Conservation (phyloP, 2,113 vertebrate genomes). For the Cathartes aura region DNA sequence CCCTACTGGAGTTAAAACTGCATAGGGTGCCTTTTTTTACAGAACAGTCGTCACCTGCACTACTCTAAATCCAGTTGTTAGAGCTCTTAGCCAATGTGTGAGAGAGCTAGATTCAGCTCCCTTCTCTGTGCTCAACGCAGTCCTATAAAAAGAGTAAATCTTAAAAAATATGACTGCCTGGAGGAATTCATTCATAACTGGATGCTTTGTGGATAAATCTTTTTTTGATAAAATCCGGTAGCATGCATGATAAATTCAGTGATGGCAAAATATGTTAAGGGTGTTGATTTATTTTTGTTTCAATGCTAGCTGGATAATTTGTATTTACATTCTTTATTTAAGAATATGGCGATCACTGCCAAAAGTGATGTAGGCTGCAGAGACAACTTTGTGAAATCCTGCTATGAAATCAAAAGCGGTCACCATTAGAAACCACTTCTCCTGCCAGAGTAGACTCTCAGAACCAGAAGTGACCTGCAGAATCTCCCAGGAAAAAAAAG, state of each 20-base stretch:
- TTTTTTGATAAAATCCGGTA: not conserved
- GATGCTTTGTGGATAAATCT: not conserved
- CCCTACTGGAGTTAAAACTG: not conserved
- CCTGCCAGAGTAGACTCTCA: not conserved
- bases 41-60: not conserved
- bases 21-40: not conserved
- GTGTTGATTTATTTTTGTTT: constrained; percentile 5
- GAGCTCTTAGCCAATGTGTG: not conserved
- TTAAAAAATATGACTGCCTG: not conserved
- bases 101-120: not conserved
- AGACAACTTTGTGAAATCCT: not conserved
- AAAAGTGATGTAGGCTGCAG: not conserved
- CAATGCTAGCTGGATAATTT: not conserved
- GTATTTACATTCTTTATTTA: constrained; percentile 11
- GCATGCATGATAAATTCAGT: not conserved
- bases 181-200: not conserved
- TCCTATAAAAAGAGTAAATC: not conserved
- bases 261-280: not conserved
- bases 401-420: not conserved
- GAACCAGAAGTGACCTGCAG: not conserved
- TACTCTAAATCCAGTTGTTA: not conserved
- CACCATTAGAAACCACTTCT: not conserved
- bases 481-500: not conserved
- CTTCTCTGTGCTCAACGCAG: not conserved
- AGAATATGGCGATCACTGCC: not conserved